phyloP scores from a whole-genome alignment of 2,113 vertebrate species.

The Dascyllus trimaculatus region DNA sequence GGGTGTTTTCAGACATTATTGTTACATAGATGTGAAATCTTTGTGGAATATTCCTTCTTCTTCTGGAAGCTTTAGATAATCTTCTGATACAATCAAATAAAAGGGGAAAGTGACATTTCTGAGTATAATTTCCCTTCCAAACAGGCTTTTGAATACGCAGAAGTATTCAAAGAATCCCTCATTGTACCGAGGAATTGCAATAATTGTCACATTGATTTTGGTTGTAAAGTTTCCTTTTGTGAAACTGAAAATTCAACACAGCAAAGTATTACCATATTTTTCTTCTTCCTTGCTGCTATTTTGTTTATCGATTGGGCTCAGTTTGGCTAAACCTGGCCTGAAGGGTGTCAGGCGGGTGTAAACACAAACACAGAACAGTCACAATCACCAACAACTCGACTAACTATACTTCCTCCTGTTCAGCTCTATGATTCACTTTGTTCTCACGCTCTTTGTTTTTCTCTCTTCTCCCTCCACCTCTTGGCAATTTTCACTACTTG shows the following conservation, averaged over 20 bases:
- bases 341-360: not conserved
- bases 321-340: conserved; percentile 34
- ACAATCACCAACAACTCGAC: conserved; percentile 29
- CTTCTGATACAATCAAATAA: conserved; percentile 55
- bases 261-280: not conserved
- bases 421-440: conserved; percentile 6
- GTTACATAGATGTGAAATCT: conserved; percentile 34
- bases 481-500: conserved; percentile 8
- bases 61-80: conserved; percentile 58
- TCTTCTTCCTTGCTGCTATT: conserved; percentile 3
- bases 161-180: conserved; percentile 18
- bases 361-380: conserved; percentile 44
- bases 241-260: conserved; percentile 11
- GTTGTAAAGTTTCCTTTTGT: conserved; percentile 28
- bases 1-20: conserved; percentile 28
- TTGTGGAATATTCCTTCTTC: conserved; percentile 29
- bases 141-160: conserved; percentile 17
- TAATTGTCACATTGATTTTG: conserved; percentile 13
- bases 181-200: conserved; percentile 18
- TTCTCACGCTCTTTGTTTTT: conserved; percentile 5
- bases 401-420: not conserved
- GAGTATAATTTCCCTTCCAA: conserved; percentile 12
- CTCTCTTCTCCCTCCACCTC: not conserved
- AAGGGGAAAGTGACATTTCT: conserved; percentile 40
- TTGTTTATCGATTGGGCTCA: conserved; percentile 33